phyloP scores from a whole-genome alignment of 2,113 vertebrate species.

The Anarhynchus alexandrinus region DNA sequence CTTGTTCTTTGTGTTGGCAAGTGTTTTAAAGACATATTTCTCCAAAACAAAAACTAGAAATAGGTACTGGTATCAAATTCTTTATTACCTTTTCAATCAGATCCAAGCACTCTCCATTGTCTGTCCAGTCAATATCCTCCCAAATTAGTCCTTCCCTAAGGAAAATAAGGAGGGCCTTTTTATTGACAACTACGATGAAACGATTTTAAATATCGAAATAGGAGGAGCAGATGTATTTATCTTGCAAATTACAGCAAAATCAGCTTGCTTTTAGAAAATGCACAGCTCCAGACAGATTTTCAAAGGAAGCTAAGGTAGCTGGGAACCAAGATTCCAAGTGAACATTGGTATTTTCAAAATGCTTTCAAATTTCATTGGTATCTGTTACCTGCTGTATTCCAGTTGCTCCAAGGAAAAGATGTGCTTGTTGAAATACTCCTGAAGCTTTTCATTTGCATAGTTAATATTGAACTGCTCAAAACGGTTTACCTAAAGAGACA shows the following conservation, averaged over 20 bases:
- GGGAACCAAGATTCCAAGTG: not conserved
- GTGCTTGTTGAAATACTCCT: slow-evolving; percentile 99
- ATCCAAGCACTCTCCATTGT: slow-evolving; percentile 97
- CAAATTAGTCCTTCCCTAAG: slow-evolving; percentile 91
- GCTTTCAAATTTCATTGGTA: not conserved
- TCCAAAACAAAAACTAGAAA: not conserved
- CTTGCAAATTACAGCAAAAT: not conserved
- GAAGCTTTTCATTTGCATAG: slow-evolving; percentile 99
- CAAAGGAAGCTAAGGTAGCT: not conserved
- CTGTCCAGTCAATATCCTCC: slow-evolving; percentile 96
- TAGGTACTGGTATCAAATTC: not conserved
- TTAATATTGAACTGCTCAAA: slow-evolving; percentile 99
- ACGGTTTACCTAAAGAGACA: slow-evolving; percentile 84
- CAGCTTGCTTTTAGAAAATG: not conserved
- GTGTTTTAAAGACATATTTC: not conserved
- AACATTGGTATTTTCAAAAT: not conserved
- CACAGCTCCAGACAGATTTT: not conserved
- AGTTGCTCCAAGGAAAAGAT: slow-evolving; percentile 98
- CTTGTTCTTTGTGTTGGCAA: not conserved
- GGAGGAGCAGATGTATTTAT: not conserved
- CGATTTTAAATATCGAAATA: not conserved
- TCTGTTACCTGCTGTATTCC: slow-evolving; percentile 91
- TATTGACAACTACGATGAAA: not conserved
- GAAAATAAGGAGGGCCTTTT: not conserved
- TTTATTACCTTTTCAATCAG: slow-evolving; percentile 92